Conservation (phyloP, 1,140 invertebrate species). For the Bombus impatiens region DNA sequence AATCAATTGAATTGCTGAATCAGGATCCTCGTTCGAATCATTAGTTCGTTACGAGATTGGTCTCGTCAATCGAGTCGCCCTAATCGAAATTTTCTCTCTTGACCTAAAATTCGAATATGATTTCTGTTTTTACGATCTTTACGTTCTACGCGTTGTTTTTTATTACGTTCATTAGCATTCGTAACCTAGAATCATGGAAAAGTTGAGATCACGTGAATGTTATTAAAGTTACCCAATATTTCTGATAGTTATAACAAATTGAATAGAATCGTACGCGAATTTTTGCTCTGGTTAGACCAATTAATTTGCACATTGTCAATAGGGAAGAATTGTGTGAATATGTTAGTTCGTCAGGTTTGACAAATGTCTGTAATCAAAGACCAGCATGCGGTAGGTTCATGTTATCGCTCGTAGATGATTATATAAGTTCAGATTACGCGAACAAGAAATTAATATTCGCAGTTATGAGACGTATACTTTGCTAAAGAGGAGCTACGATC, state of each 20-base stretch:
- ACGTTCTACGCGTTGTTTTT: background rate
- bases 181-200: background rate
- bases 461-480: background rate
- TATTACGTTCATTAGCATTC: background rate
- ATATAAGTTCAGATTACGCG: conserved; percentile 43
- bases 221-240: background rate
- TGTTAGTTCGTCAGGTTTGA: background rate
- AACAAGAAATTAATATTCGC: conserved; percentile 44
- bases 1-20: conserved; percentile 7
- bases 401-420: conserved; percentile 42
- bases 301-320: background rate
- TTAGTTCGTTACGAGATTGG: background rate
- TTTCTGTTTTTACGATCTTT: background rate
- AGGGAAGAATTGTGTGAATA: background rate
- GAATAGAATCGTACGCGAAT: background rate
- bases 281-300: background rate
- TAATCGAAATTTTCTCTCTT: conserved; percentile 19
- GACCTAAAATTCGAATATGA: conserved; percentile 6
- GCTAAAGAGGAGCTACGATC: background rate
- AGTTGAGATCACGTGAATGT: background rate
- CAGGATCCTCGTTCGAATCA: background rate
- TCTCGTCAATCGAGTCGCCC: background rate
- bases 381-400: conserved; percentile 11
- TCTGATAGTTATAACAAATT: background rate
- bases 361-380: conserved; percentile 34